Conservation (phyloP, 2,797 vertebrate species). For the Pangasius djambal region DNA sequence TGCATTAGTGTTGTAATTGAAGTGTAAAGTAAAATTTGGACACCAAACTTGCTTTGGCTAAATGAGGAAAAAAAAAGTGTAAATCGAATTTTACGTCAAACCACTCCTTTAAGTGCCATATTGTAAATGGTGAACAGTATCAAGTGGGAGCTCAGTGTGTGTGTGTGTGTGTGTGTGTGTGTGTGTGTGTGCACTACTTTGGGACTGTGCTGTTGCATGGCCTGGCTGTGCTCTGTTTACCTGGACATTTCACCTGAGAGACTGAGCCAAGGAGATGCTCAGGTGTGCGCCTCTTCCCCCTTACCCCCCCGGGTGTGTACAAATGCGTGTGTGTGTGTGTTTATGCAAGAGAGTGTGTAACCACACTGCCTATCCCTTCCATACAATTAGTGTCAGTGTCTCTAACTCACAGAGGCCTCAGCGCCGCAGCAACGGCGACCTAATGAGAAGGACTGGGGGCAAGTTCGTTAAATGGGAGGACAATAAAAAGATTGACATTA, state of each 20-base stretch:
- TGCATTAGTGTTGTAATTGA: not conserved
- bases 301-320: conserved; percentile 45
- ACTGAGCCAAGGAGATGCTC: conserved; percentile 75
- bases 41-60: not conserved
- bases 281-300: conserved; percentile 71
- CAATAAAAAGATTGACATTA: conserved; percentile 70
- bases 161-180: conserved; percentile 5
- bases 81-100: not conserved
- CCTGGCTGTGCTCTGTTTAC: conserved; percentile 73
- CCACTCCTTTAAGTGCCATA: not conserved
- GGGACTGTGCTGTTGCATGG: conserved; percentile 54
- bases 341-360: conserved; percentile 55
- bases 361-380: conserved; percentile 75
- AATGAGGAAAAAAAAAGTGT: not conserved
- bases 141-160: not conserved
- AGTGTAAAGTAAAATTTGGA: not conserved
- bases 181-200: conserved; percentile 39
- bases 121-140: not conserved
- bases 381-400: conserved; percentile 77
- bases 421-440: conserved; percentile 75
- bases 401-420: conserved; percentile 74
- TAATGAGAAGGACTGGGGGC: conserved; percentile 78
- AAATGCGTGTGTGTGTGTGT: conserved; percentile 32
- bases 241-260: conserved; percentile 79
- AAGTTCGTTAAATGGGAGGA: conserved; percentile 63